Evolutionary conservation across 1,140 invertebrate species (phyloP).

Genomic region (Carposina sasakii): DNA sequence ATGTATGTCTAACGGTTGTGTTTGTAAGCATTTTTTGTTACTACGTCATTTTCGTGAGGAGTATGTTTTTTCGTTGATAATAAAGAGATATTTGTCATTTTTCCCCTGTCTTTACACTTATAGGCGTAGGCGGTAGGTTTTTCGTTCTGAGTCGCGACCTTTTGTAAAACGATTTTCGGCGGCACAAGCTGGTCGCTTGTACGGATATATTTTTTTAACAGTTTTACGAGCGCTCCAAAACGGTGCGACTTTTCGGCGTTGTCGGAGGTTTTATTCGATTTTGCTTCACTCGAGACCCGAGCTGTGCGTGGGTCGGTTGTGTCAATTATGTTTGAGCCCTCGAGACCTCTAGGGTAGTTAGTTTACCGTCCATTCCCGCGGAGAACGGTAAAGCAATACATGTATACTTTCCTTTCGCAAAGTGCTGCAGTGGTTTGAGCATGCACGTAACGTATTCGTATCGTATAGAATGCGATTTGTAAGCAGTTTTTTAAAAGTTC

Average conservation of each 20-base stretch:
- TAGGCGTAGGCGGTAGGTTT: constrained; percentile 24
- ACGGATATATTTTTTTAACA: constrained; percentile 37
- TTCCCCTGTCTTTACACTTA: constrained; percentile 23
- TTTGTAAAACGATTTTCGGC: constrained; percentile 26
- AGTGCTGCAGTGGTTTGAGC: too few relatives aligned
- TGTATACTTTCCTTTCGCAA: constrained; percentile 10
- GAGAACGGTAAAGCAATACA: constrained; percentile 19
- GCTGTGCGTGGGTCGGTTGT: constrained; percentile 8
- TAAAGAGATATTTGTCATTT: constrained; percentile 23
- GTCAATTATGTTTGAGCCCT: constrained; percentile 21
- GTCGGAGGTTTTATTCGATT: background rate
- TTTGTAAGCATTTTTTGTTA: constrained; percentile 50
- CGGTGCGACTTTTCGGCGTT: constrained; percentile 10
- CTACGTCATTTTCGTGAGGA: constrained; percentile 39
- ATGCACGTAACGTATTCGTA: too few relatives aligned
- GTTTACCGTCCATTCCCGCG: constrained; percentile 13
- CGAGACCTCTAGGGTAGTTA: background rate
- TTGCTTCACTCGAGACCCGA: constrained; percentile 16
- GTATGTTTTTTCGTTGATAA: constrained; percentile 35
- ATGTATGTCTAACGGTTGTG: constrained; percentile 43
- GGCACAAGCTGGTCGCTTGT: constrained; percentile 1
- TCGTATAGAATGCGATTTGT: too few relatives aligned
- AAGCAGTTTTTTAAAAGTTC: too few relatives aligned
- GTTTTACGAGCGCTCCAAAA: constrained; percentile 30
- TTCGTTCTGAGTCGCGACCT: constrained; percentile 28